A percentile compares a stretch with the other conserved stretches of the same genome.
Evolutionary conservation across 2,113 vertebrate species (phyloP).

Genomic region (Leptobrachium ailaonicum): DNA sequence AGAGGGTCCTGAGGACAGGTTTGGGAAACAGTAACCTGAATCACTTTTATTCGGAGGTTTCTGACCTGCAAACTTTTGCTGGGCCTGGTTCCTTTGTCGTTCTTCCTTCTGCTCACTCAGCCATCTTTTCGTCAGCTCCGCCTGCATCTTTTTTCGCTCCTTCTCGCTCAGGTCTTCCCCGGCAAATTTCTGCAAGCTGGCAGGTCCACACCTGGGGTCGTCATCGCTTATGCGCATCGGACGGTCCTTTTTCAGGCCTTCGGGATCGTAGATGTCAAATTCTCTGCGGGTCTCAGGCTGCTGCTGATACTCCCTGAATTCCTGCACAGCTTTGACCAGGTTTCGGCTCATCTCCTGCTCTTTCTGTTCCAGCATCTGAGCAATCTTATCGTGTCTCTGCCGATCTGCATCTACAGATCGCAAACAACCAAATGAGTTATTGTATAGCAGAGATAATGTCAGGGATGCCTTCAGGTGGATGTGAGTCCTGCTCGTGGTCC

Average conservation of each 20-base stretch:
- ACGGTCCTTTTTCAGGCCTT: constrained; percentile 51
- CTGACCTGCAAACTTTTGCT: constrained; percentile 62
- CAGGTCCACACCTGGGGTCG: constrained; percentile 36
- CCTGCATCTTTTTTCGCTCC: constrained; percentile 61
- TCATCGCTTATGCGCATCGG: constrained; percentile 8
- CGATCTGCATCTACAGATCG: constrained; percentile 57
- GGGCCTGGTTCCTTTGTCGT: constrained; percentile 51
- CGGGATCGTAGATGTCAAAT: constrained; percentile 62
- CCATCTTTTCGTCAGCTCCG: constrained; percentile 66
- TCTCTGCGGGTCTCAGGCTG: constrained; percentile 57
- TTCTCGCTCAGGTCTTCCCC: constrained; percentile 64
- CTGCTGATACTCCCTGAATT: constrained; percentile 65
- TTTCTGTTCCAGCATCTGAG: constrained; percentile 62
- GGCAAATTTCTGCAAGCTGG: constrained; percentile 67
- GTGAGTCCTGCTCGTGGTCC: too few relatives aligned
- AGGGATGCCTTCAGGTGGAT: too few relatives aligned
- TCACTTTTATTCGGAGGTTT: too few relatives aligned
- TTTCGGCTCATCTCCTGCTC: constrained; percentile 58
- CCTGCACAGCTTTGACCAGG: constrained; percentile 55
- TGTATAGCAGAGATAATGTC: too few relatives aligned
- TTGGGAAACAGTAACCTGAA: too few relatives aligned
- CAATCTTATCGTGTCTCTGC: constrained; percentile 57
- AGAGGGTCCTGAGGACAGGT: too few relatives aligned
- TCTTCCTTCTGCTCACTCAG: constrained; percentile 68
- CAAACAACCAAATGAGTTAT: not conserved